Evolutionary conservation across 23 tunicate species (phyloP).

Genomic region (Styela clava): DNA sequence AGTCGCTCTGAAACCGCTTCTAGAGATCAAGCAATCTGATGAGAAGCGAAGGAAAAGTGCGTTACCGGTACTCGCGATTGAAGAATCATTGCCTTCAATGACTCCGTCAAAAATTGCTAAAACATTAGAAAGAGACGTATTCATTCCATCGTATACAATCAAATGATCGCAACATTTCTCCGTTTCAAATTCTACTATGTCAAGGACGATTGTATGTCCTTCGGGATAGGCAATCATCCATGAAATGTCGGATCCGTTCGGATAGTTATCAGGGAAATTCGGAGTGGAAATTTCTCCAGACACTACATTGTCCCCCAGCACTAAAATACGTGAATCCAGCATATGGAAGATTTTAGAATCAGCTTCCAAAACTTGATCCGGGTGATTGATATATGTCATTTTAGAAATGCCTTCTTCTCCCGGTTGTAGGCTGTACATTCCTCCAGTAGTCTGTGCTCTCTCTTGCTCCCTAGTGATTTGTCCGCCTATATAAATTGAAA

Average conservation of each 20-base stretch:
- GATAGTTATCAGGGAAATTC: background rate
- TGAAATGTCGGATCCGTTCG: background rate
- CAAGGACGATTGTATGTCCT: background rate
- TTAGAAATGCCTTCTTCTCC: background rate
- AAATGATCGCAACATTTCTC: background rate
- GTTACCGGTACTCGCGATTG: background rate
- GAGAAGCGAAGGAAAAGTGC: conserved; percentile 7
- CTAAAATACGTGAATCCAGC: background rate
- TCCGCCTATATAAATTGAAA: too few species aligned
- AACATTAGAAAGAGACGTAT: background rate
- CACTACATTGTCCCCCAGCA: background rate
- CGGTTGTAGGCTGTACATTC: background rate
- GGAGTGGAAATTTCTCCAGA: conserved; percentile 5
- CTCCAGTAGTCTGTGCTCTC: background rate
- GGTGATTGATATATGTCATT: conserved; percentile 4
- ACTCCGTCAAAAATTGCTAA: background rate
- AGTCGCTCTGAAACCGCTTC: conserved; percentile 4
- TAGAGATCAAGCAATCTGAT: background rate
- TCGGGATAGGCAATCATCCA: conserved; percentile 8
- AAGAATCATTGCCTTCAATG: background rate
- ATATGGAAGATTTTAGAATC: background rate
- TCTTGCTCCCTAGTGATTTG: conserved; percentile 6
- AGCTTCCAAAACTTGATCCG: background rate
- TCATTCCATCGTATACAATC: conserved; percentile 21
- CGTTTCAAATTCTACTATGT: background rate